These are phyloP conservation scores for Acanthochromis polyacanthus DNA, from an alignment of 2,113 vertebrate genomes.

Conservation along the genomic window DNA sequence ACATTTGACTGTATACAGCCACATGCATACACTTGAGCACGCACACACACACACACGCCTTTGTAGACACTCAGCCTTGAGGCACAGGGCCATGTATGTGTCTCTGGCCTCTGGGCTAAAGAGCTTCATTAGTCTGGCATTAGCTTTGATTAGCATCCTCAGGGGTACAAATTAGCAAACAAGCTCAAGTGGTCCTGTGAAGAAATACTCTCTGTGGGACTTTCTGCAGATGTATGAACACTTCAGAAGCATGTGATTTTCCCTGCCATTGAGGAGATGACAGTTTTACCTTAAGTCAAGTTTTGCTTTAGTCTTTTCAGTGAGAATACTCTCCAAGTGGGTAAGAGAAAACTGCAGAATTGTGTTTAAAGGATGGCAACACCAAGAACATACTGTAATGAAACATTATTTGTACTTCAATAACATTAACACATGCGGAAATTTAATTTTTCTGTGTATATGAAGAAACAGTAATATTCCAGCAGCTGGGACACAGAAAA, in stretches of 20 bases:
- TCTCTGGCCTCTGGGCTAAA: constrained; percentile 67
- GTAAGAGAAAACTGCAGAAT: neutral
- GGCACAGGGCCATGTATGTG: constrained; percentile 47
- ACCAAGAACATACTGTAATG: neutral
- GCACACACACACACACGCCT: neutral
- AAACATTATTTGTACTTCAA: neutral
- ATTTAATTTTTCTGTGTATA: no score
- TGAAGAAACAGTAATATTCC: no score
- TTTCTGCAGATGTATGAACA: constrained; percentile 32
- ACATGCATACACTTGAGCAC: constrained; percentile 28
- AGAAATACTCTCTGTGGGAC: constrained; percentile 46
- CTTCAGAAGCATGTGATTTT: constrained; percentile 43
- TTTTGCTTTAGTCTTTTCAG: neutral
- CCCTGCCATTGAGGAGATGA: constrained; percentile 11
- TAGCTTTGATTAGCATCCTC: constrained; percentile 78
- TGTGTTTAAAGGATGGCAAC: neutral
- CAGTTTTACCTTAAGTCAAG: constrained; percentile 18
- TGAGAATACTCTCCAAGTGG: neutral
- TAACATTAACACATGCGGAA: neutral
- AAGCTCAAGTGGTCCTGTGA: constrained; percentile 70
- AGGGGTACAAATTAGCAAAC: constrained; percentile 77
- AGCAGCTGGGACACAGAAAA: no score
- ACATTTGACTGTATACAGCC: constrained; percentile 34
- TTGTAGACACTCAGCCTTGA: constrained; percentile 50
- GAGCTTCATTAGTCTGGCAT: constrained; percentile 75